Percentiles rank a stretch among this genome's conserved stretches.
Evolutionary conservation across 2,888 invertebrate species (phyloP).

Genomic region (Agapostemon virescens): DNA sequence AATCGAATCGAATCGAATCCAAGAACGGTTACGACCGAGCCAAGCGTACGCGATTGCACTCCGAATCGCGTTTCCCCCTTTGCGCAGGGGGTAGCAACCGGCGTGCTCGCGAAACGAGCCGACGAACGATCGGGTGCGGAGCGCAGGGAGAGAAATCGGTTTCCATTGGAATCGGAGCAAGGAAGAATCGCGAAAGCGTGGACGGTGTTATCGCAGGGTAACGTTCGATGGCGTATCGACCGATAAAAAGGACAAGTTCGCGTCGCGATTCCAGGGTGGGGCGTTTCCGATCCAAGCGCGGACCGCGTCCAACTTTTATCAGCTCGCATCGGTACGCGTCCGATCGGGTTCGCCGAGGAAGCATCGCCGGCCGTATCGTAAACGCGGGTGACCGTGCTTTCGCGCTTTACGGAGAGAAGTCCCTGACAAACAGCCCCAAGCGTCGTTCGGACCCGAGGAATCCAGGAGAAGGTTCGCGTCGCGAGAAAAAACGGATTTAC

Average conservation of each 20-base stretch:
- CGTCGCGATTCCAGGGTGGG: background rate
- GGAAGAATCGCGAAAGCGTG: conserved; percentile 47
- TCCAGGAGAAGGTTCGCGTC: background rate
- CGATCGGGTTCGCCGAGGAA: background rate
- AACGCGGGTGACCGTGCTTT: background rate
- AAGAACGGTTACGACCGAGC: too few species aligned
- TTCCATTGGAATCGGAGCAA: background rate
- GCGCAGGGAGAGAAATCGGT: conserved; percentile 13
- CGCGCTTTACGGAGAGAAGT: background rate
- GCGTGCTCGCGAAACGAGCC: too few species aligned
- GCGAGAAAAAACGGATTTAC: background rate
- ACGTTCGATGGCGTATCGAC: conserved; percentile 43
- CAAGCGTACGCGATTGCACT: too few species aligned
- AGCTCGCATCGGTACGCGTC: background rate
- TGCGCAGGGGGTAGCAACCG: too few species aligned
- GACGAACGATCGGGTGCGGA: too few species aligned
- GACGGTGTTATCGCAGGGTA: conserved; percentile 28
- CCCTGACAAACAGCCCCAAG: background rate
- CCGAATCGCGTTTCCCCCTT: too few species aligned
- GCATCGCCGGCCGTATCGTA: background rate
- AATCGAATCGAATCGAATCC: too few species aligned
- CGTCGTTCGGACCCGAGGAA: background rate
- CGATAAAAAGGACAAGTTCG: conserved; percentile 28
- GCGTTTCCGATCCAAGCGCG: too few species aligned
- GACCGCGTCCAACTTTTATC: conserved; percentile 23